Percentiles rank a stretch among this genome's conserved stretches.
Conservation (phyloP, 1,140 invertebrate species). For the Heliconius himera region DNA sequence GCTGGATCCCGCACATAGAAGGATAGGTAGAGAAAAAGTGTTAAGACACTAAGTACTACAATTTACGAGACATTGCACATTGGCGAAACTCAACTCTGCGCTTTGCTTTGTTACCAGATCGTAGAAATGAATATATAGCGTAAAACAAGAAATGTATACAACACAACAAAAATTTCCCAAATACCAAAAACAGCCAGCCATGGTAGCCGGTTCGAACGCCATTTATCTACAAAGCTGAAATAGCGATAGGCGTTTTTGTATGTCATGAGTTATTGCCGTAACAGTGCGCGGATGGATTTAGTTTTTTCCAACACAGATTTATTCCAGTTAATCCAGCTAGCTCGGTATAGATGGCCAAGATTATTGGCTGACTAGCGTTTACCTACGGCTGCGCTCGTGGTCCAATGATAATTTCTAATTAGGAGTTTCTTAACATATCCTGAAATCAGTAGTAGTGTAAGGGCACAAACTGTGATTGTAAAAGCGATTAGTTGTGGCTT, state of each 20-base stretch:
- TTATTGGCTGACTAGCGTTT: neutral
- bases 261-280: slow-evolving; percentile 54
- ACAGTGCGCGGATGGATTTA: slow-evolving; percentile 40
- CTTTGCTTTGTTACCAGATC: too few species aligned
- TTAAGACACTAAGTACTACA: too few species aligned
- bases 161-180: neutral
- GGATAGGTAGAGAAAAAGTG: too few species aligned
- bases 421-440: neutral
- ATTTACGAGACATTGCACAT: neutral
- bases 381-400: neutral
- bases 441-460: neutral
- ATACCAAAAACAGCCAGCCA: neutral
- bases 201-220: slow-evolving; percentile 44
- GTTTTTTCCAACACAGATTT: slow-evolving; percentile 42
- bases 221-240: slow-evolving; percentile 56
- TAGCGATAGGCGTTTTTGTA: slow-evolving; percentile 59
- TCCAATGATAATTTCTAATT: too few species aligned
- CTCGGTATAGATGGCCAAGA: neutral
- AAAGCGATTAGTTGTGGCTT: neutral
- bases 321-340: slow-evolving; percentile 29
- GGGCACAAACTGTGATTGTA: neutral
- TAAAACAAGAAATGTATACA: slow-evolving; percentile 30
- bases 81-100: neutral
- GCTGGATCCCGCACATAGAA: neutral
- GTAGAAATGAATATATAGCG: neutral